Evolutionary conservation across 1,140 invertebrate species (phyloP).

Genomic region (Laupala kohalensis): DNA sequence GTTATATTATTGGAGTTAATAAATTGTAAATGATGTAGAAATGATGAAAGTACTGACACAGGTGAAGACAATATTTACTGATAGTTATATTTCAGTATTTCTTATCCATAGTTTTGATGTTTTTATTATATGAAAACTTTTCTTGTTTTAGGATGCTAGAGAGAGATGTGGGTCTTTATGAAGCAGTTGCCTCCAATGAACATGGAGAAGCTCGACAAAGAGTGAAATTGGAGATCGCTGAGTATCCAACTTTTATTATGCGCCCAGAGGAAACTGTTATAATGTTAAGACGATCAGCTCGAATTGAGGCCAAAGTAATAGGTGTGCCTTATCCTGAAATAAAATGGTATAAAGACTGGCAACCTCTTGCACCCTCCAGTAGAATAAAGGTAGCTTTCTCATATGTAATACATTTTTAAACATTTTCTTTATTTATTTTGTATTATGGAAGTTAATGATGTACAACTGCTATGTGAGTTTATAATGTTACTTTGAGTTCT

Average conservation of each 20-base stretch:
- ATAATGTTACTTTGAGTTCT: too few relatives aligned
- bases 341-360: slow-evolving; percentile 97
- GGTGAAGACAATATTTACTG: too few relatives aligned
- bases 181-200: slow-evolving; percentile 84
- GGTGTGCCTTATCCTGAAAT: slow-evolving; percentile 87
- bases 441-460: too few relatives aligned
- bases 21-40: too few relatives aligned
- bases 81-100: too few relatives aligned
- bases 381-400: slow-evolving; percentile 80
- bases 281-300: slow-evolving; percentile 54
- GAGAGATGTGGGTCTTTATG: slow-evolving; percentile 82
- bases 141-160: slow-evolving; percentile 57
- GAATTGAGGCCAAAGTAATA: slow-evolving; percentile 70
- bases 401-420: too few relatives aligned
- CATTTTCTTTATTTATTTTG: too few relatives aligned
- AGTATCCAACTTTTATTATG: slow-evolving; percentile 79
- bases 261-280: slow-evolving; percentile 71
- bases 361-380: slow-evolving; percentile 63
- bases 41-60: too few relatives aligned
- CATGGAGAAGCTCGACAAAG: slow-evolving; percentile 77
- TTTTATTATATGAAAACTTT: too few relatives aligned
- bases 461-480: too few relatives aligned
- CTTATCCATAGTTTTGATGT: too few relatives aligned
- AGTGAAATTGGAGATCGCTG: slow-evolving; percentile 74
- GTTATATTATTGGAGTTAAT: too few relatives aligned